Evolutionary conservation across 1,140 invertebrate genomes (phyloP).

Genomic region (Dendroctonus valens): DNA sequence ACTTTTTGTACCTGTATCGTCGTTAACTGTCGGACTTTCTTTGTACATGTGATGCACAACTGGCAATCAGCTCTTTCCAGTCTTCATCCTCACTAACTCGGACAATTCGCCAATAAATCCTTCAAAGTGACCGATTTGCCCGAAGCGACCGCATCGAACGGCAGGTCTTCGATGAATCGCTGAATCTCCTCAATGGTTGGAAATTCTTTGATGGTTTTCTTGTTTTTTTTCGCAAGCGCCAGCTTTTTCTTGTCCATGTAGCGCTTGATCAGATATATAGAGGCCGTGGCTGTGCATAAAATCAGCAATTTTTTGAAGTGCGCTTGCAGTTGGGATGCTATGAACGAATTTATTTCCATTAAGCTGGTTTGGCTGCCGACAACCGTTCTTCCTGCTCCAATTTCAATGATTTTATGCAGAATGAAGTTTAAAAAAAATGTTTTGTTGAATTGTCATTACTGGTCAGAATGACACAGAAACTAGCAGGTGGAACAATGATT

Average conservation of each 20-base stretch:
- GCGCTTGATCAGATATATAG: slow-evolving; percentile 30
- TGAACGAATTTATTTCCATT: slow-evolving; percentile 6
- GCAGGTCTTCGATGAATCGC: slow-evolving; percentile 38
- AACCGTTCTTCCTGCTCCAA: too few relatives aligned
- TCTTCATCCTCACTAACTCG: slow-evolving; percentile 41
- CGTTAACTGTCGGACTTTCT: not conserved
- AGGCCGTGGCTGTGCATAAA: slow-evolving; percentile 20
- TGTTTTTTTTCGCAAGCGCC: slow-evolving; percentile 15
- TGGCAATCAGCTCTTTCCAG: slow-evolving; percentile 39
- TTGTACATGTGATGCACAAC: slow-evolving; percentile 33
- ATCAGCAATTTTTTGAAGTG: slow-evolving; percentile 35
- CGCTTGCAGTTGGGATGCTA: slow-evolving; percentile 17
- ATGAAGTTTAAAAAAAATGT: too few relatives aligned
- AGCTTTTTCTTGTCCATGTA: slow-evolving; percentile 28
- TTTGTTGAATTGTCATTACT: too few relatives aligned
- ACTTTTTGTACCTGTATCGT: slow-evolving; percentile 12
- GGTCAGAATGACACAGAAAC: too few relatives aligned
- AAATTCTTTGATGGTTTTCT: slow-evolving; percentile 35
- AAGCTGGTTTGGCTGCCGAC: too few relatives aligned
- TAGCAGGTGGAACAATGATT: too few relatives aligned
- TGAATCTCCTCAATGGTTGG: slow-evolving; percentile 38
- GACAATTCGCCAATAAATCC: slow-evolving; percentile 36
- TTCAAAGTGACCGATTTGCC: slow-evolving; percentile 31
- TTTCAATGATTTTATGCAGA: too few relatives aligned
- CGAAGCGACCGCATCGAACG: slow-evolving; percentile 28